These are phyloP conservation scores for Drosophila meridionalis DNA, from an alignment of 2,888 invertebrate genomes.

Conservation along the genomic window DNA sequence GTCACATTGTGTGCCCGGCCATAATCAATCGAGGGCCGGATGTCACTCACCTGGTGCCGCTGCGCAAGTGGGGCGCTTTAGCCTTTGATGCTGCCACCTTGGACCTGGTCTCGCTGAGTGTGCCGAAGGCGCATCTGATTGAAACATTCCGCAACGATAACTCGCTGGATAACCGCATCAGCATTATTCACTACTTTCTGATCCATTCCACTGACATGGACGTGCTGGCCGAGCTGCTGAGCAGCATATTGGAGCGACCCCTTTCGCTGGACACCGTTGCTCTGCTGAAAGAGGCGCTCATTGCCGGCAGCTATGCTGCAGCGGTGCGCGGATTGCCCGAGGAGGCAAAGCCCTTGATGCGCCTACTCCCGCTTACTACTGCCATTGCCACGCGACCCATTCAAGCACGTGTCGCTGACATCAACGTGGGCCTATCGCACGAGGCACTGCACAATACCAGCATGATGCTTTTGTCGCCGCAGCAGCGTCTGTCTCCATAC, in stretches of 20 bases:
- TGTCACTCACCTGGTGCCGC: conserved; percentile 88
- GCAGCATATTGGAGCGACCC: conserved; percentile 87
- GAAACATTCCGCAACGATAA: conserved; percentile 89
- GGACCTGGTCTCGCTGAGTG: conserved; percentile 89
- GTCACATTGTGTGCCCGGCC: conserved; percentile 90
- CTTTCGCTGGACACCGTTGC: conserved; percentile 87
- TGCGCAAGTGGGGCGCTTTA: conserved; percentile 83
- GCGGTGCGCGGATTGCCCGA: conserved; percentile 90
- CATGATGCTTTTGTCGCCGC: conserved; percentile 93
- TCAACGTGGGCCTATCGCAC: conserved; percentile 89
- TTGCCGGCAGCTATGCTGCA: conserved; percentile 90
- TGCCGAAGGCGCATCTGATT: conserved; percentile 89
- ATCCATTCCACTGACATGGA: conserved; percentile 91
- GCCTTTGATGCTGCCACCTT: conserved; percentile 89
- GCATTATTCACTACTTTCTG: conserved; percentile 93
- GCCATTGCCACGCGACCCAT: conserved; percentile 82
- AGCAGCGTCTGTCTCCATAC: conserved; percentile 93
- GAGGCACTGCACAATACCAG: conserved; percentile 92
- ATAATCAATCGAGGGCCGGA: conserved; percentile 84
- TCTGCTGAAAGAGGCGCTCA: conserved; percentile 92
- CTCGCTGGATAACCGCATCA: conserved; percentile 90
- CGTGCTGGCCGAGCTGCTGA: conserved; percentile 89
- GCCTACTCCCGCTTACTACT: conserved; percentile 90
- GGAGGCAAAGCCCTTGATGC: conserved; percentile 89
- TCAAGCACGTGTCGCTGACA: conserved; percentile 84